Conservation (phyloP, 2,797 vertebrate genomes). For the Pogoniulus pusillus region DNA sequence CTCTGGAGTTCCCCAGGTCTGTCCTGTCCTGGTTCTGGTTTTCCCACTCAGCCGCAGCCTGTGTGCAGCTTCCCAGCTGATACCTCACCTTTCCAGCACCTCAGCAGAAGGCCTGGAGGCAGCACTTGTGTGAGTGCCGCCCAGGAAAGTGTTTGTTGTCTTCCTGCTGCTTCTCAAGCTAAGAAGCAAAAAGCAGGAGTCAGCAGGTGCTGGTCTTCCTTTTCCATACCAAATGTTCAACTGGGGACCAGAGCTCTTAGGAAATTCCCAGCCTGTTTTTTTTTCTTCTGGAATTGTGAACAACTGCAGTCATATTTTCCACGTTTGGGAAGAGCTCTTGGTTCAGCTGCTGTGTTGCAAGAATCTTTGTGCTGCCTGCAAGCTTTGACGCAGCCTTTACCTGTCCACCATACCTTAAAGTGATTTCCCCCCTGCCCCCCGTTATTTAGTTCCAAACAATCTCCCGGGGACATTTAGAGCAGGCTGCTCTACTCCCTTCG, state of each 20-base stretch:
- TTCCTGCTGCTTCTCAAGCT: neutral
- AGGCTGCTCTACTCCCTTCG: conserved; percentile 56
- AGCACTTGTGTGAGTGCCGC: neutral
- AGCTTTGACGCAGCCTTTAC: neutral
- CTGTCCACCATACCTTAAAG: conserved; percentile 9
- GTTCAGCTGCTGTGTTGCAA: neutral
- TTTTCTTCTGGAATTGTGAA: neutral
- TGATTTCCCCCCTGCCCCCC: neutral
- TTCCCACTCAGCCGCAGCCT: neutral
- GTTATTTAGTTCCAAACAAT: neutral
- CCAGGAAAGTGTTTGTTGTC: neutral
- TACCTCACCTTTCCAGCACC: neutral
- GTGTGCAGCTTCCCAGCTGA: neutral
- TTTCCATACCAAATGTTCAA: neutral
- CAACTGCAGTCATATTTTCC: neutral
- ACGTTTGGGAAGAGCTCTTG: neutral
- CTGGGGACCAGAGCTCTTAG: neutral
- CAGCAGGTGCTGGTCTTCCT: conserved; percentile 4
- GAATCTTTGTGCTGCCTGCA: neutral
- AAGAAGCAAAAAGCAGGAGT: neutral
- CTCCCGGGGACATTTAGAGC: conserved; percentile 37
- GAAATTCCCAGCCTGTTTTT: neutral
- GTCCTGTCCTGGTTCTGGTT: neutral
- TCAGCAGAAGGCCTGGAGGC: neutral
- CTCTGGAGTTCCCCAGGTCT: neutral